Evolutionary conservation across 2,797 vertebrate genomes (phyloP).

Genomic region (Fistularia tabacaria): DNA sequence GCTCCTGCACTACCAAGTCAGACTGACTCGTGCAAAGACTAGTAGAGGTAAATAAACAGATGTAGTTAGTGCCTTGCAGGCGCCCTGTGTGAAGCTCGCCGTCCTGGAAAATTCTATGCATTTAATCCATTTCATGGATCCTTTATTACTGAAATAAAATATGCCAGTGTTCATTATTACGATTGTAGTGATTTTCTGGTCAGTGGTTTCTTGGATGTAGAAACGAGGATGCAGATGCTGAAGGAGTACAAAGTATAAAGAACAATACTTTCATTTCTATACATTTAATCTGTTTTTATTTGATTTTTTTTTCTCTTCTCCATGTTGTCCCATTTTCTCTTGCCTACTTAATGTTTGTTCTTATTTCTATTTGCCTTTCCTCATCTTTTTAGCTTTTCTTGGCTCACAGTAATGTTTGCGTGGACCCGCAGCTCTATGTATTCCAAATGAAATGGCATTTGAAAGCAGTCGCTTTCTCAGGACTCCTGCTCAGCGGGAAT

Average conservation of each 20-base stretch:
- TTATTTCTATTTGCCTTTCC: too few relatives aligned
- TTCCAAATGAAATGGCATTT: neutral
- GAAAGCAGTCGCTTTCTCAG: conserved; percentile 3
- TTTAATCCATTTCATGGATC: conserved; percentile 75
- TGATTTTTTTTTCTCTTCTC: too few relatives aligned
- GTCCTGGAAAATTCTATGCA: conserved; percentile 65
- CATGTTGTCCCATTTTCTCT: conserved; percentile 43
- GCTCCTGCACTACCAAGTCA: neutral
- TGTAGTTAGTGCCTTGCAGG: conserved; percentile 34
- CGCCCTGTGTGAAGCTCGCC: conserved; percentile 26
- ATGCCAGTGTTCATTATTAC: conserved; percentile 45
- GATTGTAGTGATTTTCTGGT: neutral
- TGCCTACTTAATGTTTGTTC: conserved; percentile 2
- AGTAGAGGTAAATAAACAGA: conserved; percentile 65
- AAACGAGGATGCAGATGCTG: neutral
- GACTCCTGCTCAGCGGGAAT: conserved; percentile 1
- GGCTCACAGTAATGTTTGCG: neutral
- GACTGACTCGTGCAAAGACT: conserved; percentile 54
- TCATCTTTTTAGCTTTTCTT: neutral
- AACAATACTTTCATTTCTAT: neutral
- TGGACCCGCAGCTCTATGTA: neutral
- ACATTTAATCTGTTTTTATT: too few relatives aligned
- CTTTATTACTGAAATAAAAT: conserved; percentile 65
- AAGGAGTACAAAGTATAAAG: conserved; percentile 7
- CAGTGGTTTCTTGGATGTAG: conserved; percentile 1